Base-by-base conservation (phyloP, 2,888 invertebrate genomes). In the Apotomis turbidana region DNA sequence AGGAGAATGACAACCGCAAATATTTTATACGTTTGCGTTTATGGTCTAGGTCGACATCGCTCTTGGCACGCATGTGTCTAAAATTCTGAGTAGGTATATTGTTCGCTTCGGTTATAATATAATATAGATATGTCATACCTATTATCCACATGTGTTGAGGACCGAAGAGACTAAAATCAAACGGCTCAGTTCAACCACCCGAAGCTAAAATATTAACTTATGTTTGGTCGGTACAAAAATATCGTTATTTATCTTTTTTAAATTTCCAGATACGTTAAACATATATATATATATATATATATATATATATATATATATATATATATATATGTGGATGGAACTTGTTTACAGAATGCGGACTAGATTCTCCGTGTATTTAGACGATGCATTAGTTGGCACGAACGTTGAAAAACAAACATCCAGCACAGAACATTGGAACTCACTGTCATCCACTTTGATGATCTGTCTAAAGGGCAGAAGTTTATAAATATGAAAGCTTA, bases 1-100 rank as follows among this genome's bases (percentile, higher is more conserved):
- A 66, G 59, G 41, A 10, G 67, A 27, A 66, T 66, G 44, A 66
- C 55, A n/a, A 57, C 55, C 66, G 55, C 66, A 46, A 66, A 46
- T n/a, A n/a, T 5, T 55, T n/a, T 61, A 13, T 55, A 10, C 0
- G 60, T 54, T 55, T 57, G 55, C 13, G 27, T 27, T 66, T 57
- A 44, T 15, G 10, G 55, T 44, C 49, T 49, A 12, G 9, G 44
- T 44, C 12, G 3, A 6, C 44, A 66, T 57, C 44, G 66, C 12
- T 10, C 38, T 55, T 64, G 27, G 55, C 66, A 41, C 59, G 13
- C 38, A 66, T 57, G 15, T 46, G 55, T 55, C n/a, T 9, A 10
- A 49, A 49, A 10, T 12, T 9, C 8, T 9, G 2, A 9, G 9
- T 49, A 49, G 5, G 9, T 12, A 49, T 49, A 6, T 9, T 49